Evolutionary conservation across 1,140 invertebrate genomes (phyloP).

Genomic region (Helicorthomorpha holstii): DNA sequence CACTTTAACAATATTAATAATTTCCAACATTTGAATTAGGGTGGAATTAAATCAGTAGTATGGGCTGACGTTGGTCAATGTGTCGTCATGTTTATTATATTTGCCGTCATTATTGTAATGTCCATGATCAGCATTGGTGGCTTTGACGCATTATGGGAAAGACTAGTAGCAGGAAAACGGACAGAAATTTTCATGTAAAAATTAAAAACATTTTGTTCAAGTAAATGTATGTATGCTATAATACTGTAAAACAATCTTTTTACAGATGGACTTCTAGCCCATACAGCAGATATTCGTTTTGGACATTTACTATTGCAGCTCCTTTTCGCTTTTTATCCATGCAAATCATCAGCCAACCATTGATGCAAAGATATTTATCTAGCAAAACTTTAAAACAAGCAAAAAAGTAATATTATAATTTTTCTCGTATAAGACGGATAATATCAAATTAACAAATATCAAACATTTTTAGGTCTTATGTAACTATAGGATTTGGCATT

Average conservation of each 20-base stretch:
- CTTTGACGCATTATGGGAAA: not conserved
- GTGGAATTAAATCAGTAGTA: not conserved
- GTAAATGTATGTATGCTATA: not conserved
- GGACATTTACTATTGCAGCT: not conserved
- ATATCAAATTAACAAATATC: too few species aligned
- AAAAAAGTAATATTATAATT: not conserved
- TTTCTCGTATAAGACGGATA: too few species aligned
- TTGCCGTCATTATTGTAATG: not conserved
- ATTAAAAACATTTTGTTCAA: not conserved
- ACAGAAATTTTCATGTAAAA: not conserved
- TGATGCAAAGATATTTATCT: not conserved
- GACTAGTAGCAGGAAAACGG: not conserved
- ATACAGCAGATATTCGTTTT: not conserved
- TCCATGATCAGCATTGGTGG: not conserved
- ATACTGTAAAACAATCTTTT: not conserved
- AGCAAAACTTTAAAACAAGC: not conserved
- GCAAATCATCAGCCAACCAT: not conserved
- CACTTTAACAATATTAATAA: too few species aligned
- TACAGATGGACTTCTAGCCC: not conserved
- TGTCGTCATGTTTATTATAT: not conserved
- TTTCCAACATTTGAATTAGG: not conserved
- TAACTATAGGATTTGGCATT: too few species aligned
- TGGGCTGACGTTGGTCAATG: not conserved
- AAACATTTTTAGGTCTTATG: too few species aligned
- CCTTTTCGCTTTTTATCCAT: not conserved